Conservation (phyloP, 2,888 invertebrate species). For the Neoascia interrupta region DNA sequence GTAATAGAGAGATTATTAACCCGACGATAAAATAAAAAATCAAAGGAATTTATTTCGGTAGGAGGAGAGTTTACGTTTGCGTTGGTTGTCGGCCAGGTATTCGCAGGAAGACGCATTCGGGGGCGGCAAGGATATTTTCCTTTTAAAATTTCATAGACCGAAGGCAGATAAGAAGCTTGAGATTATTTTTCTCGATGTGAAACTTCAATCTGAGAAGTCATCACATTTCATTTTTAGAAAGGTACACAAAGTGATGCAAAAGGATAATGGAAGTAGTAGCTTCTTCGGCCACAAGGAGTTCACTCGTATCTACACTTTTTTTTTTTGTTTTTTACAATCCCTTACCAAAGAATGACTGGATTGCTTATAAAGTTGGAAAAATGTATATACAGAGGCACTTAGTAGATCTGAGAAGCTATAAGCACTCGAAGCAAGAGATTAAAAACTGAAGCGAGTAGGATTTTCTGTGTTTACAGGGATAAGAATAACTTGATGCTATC, state of each 20-base stretch:
- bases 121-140: background rate
- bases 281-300: background rate
- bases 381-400: background rate
- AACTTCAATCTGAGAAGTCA: constrained; percentile 55
- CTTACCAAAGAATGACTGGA: background rate
- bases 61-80: constrained; percentile 11
- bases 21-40: constrained; percentile 52
- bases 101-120: constrained; percentile 47
- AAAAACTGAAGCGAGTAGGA: too few species aligned
- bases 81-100: constrained; percentile 47
- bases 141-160: constrained; percentile 8
- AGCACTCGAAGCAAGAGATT: too few species aligned
- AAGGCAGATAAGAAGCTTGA: constrained; percentile 20
- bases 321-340: background rate
- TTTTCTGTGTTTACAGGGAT: too few species aligned
- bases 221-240: constrained; percentile 31
- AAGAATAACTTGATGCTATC: too few species aligned
- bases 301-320: background rate
- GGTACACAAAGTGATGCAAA: constrained; percentile 7
- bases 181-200: constrained; percentile 51
- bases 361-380: background rate
- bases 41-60: constrained; percentile 58
- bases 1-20: constrained; percentile 67
- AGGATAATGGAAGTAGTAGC: constrained; percentile 18
- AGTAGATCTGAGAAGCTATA: too few species aligned